Conservation (phyloP, 2,888 invertebrate species). For the Heliconius sara region DNA sequence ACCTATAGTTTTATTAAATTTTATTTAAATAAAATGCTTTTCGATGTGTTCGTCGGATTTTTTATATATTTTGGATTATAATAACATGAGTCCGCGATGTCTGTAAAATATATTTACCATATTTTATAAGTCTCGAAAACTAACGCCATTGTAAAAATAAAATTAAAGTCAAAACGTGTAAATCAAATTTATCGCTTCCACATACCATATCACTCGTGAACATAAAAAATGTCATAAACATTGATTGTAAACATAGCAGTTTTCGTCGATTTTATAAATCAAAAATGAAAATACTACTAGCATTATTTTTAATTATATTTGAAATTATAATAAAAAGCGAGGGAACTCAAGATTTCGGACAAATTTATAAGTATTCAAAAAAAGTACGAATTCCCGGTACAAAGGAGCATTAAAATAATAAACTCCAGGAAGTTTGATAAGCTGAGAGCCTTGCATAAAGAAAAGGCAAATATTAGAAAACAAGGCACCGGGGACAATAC, state of each 20-base stretch:
- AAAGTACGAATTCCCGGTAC: slow-evolving; percentile 52
- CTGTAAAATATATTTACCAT: too few species aligned
- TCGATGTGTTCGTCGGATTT: too few species aligned
- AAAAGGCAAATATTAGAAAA: slow-evolving; percentile 40
- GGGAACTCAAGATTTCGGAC: slow-evolving; percentile 31
- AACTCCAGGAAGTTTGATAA: slow-evolving; percentile 59
- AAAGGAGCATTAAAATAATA: slow-evolving; percentile 55
- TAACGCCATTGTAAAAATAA: background rate
- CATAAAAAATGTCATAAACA: slow-evolving; percentile 53
- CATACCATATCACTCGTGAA: slow-evolving; percentile 39
- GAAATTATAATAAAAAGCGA: slow-evolving; percentile 43
- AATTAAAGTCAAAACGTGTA: slow-evolving; percentile 39
- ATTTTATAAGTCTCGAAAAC: background rate
- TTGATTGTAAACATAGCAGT: slow-evolving; percentile 50
- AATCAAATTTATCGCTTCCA: slow-evolving; percentile 53
- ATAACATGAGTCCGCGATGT: too few species aligned
- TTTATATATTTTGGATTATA: too few species aligned
- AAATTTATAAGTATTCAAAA: slow-evolving; percentile 54
- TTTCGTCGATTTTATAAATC: slow-evolving; percentile 43
- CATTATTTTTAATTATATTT: slow-evolving; percentile 38
- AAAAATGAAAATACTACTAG: slow-evolving; percentile 45
- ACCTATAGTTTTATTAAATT: too few species aligned
- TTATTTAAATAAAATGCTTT: too few species aligned
- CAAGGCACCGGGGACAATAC: slow-evolving; percentile 23
- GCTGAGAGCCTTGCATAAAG: slow-evolving; percentile 17